Base-by-base conservation (phyloP, 2,888 invertebrate species). In the Embidobia sp. region DNA sequence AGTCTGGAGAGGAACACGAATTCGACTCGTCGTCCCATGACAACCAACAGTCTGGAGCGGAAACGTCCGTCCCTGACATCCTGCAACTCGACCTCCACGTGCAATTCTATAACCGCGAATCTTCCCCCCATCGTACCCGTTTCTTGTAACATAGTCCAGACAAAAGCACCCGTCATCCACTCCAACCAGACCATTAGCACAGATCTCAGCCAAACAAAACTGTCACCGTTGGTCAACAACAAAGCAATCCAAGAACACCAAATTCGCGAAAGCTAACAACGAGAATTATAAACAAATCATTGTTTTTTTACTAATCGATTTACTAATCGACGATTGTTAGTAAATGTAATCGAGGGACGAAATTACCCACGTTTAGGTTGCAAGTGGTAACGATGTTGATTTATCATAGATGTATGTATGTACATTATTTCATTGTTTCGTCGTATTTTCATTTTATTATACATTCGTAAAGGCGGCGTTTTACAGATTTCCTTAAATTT, bases 1-100 rank as follows among this genome's bases (percentile, higher is more conserved):
- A 89, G 89, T 46, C 85, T 89, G 3, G 89, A 89, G 74, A 85
- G 89, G 48, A 89, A 89, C 69, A 88, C 88, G 15, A 88, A 88
- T 15, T 63, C 75, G 0, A 70, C 85, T 0, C 83, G 89, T 1
- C 82, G 88, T 27, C 86, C 88, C 81, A 86, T 87, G 79, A 82
- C 86, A 1, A 89, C 89, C 2, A 89, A 87, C 61, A 89, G 89
- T 48, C 79, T 89, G 13, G 89, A 89, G 57, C 80, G 89, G 63
- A 88, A 88, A 57, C 84, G 87, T 66, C 87, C 89, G 6, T 84
- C 88, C 49, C 74, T 88, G 3, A 78, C 81, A 1, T 66, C 83
- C 3, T 85, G 84, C 70, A 86, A 80, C 44, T 42, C 81, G 19
- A 81, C 82, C 5, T 66, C 78, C 0, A 77, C 85, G 6, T 83